Conservation (phyloP, 2,797 vertebrate genomes). For the Ciconia nigra region DNA sequence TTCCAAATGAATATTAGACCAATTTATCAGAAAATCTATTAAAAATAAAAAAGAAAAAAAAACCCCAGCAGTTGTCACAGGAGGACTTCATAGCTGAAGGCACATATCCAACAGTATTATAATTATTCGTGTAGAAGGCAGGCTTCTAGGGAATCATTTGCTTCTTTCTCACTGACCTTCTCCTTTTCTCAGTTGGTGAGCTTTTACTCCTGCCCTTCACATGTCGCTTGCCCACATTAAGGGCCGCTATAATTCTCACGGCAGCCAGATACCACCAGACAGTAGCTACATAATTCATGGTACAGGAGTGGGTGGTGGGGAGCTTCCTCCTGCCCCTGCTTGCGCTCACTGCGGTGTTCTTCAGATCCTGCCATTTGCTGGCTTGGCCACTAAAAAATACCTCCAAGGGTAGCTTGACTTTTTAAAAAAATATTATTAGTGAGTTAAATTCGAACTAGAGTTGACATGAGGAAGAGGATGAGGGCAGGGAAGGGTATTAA, state of each 20-base stretch:
- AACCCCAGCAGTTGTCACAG: neutral
- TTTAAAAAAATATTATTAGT: neutral
- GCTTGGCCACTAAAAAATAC: neutral
- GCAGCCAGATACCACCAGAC: neutral
- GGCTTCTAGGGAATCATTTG: neutral
- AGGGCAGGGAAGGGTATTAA: neutral
- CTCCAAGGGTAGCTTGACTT: neutral
- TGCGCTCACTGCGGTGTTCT: neutral
- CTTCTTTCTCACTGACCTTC: neutral
- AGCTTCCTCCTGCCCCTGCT: neutral
- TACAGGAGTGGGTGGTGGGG: too few species aligned
- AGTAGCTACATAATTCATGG: neutral
- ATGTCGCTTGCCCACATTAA: accelerated
- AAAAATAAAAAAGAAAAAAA: neutral
- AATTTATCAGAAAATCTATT: neutral
- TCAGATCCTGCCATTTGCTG: neutral
- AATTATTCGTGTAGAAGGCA: neutral
- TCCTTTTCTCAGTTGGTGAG: neutral
- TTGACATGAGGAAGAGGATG: neutral
- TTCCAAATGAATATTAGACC: neutral
- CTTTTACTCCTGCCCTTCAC: neutral
- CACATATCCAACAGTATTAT: neutral
- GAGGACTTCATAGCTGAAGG: neutral
- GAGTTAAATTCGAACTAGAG: neutral
- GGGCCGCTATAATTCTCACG: neutral